Percentiles rank a stretch among this genome's conserved stretches.
phyloP scores from a whole-genome alignment of 2,797 vertebrate species.

The Danio albolineatus region DNA sequence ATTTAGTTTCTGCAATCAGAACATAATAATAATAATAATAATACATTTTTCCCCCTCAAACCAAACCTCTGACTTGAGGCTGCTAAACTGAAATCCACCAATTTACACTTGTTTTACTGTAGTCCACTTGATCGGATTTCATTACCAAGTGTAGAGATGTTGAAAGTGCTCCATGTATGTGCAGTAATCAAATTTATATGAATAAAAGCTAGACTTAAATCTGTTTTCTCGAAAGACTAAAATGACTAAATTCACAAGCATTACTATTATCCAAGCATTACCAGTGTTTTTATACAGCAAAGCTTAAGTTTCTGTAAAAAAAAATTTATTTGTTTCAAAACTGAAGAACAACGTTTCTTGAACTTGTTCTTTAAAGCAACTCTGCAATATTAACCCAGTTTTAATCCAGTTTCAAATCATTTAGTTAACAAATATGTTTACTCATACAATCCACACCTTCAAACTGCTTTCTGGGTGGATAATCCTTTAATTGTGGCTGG shows the following conservation, averaged over 20 bases:
- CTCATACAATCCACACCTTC: constrained; percentile 8
- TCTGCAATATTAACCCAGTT: background rate
- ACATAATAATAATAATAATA: too few relatives aligned
- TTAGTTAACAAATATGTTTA: background rate
- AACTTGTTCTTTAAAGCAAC: background rate
- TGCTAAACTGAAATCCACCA: too few relatives aligned
- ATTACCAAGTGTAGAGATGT: too few relatives aligned
- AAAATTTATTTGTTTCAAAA: too few relatives aligned
- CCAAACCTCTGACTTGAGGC: too few relatives aligned
- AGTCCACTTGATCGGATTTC: too few relatives aligned
- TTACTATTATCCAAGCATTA: background rate
- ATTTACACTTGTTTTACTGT: too few relatives aligned
- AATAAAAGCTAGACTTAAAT: background rate
- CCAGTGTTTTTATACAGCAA: background rate
- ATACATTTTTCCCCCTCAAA: too few relatives aligned
- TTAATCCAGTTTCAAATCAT: background rate
- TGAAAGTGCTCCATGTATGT: background rate
- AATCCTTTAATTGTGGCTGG: background rate
- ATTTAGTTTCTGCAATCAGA: too few relatives aligned
- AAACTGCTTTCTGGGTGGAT: background rate
- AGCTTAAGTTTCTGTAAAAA: background rate
- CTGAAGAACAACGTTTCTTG: background rate
- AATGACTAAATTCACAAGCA: too few relatives aligned
- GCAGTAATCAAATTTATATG: background rate
- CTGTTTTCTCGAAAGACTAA: background rate